Conservation (phyloP, 1,140 invertebrate genomes). For the Cotesia chilonis region DNA sequence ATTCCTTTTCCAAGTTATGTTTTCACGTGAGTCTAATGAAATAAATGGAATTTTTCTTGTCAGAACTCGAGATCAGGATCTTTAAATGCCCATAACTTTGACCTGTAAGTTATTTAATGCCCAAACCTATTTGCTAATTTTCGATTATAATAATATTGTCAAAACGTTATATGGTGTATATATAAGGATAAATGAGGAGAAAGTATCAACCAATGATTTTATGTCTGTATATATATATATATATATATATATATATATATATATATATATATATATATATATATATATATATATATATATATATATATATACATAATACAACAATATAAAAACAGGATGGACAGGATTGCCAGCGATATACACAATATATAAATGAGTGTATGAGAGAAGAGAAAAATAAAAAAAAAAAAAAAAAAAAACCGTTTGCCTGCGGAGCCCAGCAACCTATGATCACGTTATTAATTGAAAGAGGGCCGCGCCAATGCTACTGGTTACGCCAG, state of each 20-base stretch:
- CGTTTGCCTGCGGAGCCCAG: constrained; percentile 41
- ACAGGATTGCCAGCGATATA: constrained; percentile 4
- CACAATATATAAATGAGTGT: neutral
- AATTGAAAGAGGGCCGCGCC: constrained; percentile 61
- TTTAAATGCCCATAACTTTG: too few relatives aligned
- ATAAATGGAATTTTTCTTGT: too few relatives aligned
- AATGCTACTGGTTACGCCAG: constrained; percentile 59
- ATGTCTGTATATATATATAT: too few relatives aligned
- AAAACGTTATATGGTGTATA: neutral
- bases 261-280: too few relatives aligned
- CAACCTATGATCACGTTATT: constrained; percentile 65
- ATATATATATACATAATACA: neutral
- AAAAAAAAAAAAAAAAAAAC: constrained; percentile 5
- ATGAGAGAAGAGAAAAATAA: neutral
- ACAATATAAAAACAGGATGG: neutral
- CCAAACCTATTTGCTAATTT: too few relatives aligned
- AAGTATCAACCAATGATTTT: constrained; percentile 2
- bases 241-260: too few relatives aligned
- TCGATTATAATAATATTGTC: too few relatives aligned
- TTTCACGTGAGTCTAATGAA: neutral
- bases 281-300: too few relatives aligned
- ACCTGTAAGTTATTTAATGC: too few relatives aligned
- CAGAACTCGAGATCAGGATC: too few relatives aligned
- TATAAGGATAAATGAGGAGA: constrained; percentile 12
- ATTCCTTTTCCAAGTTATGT: neutral